Conservation (phyloP, 2,888 invertebrate genomes). For the Spodoptera exigua region DNA sequence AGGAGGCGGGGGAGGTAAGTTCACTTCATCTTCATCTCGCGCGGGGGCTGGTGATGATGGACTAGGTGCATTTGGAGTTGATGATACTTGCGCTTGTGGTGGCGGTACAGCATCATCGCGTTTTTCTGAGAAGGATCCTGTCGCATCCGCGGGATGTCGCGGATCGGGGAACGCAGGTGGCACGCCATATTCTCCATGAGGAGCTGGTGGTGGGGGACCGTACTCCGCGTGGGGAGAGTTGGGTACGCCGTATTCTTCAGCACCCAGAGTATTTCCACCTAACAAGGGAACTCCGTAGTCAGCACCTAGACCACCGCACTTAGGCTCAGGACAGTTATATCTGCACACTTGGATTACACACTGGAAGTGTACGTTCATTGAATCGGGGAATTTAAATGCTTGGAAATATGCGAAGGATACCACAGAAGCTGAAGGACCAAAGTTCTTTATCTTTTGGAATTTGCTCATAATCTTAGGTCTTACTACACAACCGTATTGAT, state of each 20-base stretch:
- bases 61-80: constrained; percentile 91
- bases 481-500: constrained; percentile 97
- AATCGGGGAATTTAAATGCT: constrained; percentile 98
- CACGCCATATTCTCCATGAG: constrained; percentile 92
- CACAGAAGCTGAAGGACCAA: constrained; percentile 97
- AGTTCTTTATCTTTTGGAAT: constrained; percentile 98
- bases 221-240: constrained; percentile 91
- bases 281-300: constrained; percentile 92
- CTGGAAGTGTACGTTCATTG: constrained; percentile 99
- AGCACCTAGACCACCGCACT: constrained; percentile 93
- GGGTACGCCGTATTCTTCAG: constrained; percentile 91
- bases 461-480: constrained; percentile 98
- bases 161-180: constrained; percentile 96
- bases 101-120: constrained; percentile 94
- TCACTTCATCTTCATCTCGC: constrained; percentile 90
- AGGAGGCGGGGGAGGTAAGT: constrained; percentile 95
- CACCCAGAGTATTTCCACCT: constrained; percentile 90
- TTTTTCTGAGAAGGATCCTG: constrained; percentile 95
- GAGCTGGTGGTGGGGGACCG: constrained; percentile 91
- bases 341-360: constrained; percentile 98
- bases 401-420: constrained; percentile 99
- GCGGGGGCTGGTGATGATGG: constrained; percentile 88
- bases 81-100: constrained; percentile 94
- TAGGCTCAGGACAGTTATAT: constrained; percentile 97
- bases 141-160: constrained; percentile 95